These are phyloP conservation scores for Gymnosoma rotundatum DNA, from an alignment of 2,888 invertebrate genomes.

Conservation along the genomic window DNA sequence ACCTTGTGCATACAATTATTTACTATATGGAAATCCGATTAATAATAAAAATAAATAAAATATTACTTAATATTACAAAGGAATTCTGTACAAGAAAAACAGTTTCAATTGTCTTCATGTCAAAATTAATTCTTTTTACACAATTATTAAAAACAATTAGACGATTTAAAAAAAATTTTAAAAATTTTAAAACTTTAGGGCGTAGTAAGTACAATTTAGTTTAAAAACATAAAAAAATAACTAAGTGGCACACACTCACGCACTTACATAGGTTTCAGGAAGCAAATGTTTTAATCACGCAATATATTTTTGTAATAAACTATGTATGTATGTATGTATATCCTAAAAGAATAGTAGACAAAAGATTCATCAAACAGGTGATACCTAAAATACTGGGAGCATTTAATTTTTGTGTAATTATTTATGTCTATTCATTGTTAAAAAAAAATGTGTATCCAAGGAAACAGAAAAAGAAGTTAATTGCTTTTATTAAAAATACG, in stretches of 20 bases:
- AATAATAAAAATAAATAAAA: too few species aligned
- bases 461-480: not conserved
- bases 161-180: too few species aligned
- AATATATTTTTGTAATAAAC: slow-evolving; percentile 65
- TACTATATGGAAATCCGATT: too few species aligned
- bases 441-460: not conserved
- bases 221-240: too few species aligned
- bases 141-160: too few species aligned
- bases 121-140: too few species aligned
- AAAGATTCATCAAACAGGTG: slow-evolving; percentile 67
- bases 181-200: not conserved
- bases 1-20: too few species aligned
- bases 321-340: not conserved
- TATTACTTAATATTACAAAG: too few species aligned
- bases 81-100: too few species aligned
- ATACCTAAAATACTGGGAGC: slow-evolving; percentile 34
- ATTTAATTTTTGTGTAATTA: slow-evolving; percentile 16
- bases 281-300: slow-evolving; percentile 80
- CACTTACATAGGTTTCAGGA: slow-evolving; percentile 73
- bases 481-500: slow-evolving; percentile 2
- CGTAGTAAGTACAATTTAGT: too few species aligned
- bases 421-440: slow-evolving; percentile 5
- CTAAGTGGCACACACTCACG: not conserved
- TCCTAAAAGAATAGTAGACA: slow-evolving; percentile 17
- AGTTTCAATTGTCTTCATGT: too few species aligned